Percentiles rank a stretch among this genome's conserved stretches.
phyloP scores from a whole-genome alignment of 2,888 invertebrate genomes.

The Actias luna region DNA sequence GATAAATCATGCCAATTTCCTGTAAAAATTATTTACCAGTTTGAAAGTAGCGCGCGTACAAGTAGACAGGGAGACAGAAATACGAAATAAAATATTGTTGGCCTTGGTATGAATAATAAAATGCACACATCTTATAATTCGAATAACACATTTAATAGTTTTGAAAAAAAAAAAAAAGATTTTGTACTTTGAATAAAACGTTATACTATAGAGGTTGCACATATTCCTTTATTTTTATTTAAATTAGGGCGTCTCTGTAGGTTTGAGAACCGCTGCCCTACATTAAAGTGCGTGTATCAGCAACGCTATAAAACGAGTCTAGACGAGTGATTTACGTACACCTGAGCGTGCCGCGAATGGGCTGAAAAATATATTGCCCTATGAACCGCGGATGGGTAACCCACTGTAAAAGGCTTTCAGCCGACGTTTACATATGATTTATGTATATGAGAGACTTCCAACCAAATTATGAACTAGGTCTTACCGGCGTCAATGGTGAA shows the following conservation, averaged over 20 bases:
- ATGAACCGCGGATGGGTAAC: slow-evolving; percentile 10
- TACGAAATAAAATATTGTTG: no score
- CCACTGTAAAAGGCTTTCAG: slow-evolving; percentile 17
- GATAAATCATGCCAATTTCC: no score
- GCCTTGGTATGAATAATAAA: no score
- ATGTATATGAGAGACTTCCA: not conserved
- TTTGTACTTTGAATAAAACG: not conserved
- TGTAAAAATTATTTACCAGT: no score
- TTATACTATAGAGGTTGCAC: not conserved
- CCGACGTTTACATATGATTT: slow-evolving; percentile 7
- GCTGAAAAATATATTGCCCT: slow-evolving; percentile 34
- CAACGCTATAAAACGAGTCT: slow-evolving; percentile 67
- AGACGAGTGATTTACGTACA: slow-evolving; percentile 73
- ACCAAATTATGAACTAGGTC: not conserved
- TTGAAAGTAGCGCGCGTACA: no score
- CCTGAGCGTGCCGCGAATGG: slow-evolving; percentile 46
- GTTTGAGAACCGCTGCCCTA: slow-evolving; percentile 33
- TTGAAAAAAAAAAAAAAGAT: no score
- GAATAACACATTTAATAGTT: no score
- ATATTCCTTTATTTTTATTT: not conserved
- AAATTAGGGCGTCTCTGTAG: not conserved
- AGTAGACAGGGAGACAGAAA: no score
- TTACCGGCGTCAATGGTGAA: not conserved
- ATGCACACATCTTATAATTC: no score
- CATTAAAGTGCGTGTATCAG: slow-evolving; percentile 65